phyloP scores from a whole-genome alignment of 2,888 invertebrate species.

The Tipula vernalis region DNA sequence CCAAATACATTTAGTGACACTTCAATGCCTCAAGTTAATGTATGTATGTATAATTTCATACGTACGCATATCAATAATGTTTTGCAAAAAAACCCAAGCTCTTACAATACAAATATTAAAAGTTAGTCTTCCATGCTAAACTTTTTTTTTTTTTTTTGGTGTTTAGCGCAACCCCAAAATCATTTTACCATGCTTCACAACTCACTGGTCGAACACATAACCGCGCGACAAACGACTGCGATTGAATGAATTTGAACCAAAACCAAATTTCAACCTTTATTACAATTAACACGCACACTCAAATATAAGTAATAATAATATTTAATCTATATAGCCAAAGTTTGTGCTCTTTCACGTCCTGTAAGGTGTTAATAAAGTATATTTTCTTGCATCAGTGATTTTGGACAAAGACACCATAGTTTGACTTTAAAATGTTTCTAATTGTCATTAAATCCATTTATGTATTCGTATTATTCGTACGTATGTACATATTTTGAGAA shows the following conservation, averaged over 20 bases:
- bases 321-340: not conserved
- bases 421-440: not conserved
- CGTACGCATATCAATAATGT: too few species aligned
- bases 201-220: too few species aligned
- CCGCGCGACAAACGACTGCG: too few species aligned
- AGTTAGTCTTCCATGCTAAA: too few species aligned
- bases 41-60: too few species aligned
- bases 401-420: not conserved
- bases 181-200: too few species aligned
- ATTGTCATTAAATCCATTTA: not conserved
- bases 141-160: too few species aligned
- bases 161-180: too few species aligned
- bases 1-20: too few species aligned
- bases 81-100: too few species aligned
- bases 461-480: not conserved
- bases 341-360: not conserved
- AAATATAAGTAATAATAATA: not conserved
- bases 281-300: not conserved
- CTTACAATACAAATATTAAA: too few species aligned
- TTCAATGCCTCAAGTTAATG: too few species aligned
- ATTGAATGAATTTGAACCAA: not conserved
- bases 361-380: not conserved
- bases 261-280: not conserved
- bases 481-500: not conserved
- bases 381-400: not conserved